Base-by-base conservation (phyloP, 2,113 vertebrate genomes). In the Orientallactaga bullata region DNA sequence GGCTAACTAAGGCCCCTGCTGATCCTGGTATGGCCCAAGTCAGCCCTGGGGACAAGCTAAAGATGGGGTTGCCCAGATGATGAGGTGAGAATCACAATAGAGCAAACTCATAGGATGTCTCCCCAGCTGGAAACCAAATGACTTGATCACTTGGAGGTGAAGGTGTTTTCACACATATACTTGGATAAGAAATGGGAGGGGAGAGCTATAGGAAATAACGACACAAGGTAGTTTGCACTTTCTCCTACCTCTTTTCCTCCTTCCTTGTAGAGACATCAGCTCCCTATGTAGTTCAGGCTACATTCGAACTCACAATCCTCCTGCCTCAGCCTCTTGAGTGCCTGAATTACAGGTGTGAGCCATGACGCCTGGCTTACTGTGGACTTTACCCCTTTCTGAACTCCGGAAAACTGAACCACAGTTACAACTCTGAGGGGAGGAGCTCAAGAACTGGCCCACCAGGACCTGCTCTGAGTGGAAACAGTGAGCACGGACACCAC, bases 391-490 rank as follows among this genome's bases (percentile, higher is more conserved):
- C 21, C 51, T 66, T 65, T 78, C 83, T 39, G 15, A 61, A 30
- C n/a, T 23, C 42, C 3, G 13, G 17, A 23, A 66, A 82, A 21
- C 66, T 60, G 17, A 1, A 58, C 28, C 72, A 26, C 12, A 72
- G 90, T 60, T 51, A 32, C 15, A 91, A 60, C 32, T 90, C 88
- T n/a, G 10, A 20, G 91, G 89, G 69, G 26, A 87, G 79, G 71
- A 28, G 35, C 58, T 93, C 78, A 21, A 39, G 39, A 32, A 86
- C 32, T 81, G 89, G 80, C 39, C 60, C 42, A 11, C 30, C 15
- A 28, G 84, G 69, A 88, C 91, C 83, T 96, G 90, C 97, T 93
- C 87, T 37, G 71, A 94, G 89, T 4, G 39, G 94, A 95, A 96
- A 95, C 95, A 97, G 95, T 82, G 87, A 94, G 93, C 18, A n/a